Evolutionary conservation across 2,113 vertebrate species (phyloP).

Genomic region (Heterotis niloticus): DNA sequence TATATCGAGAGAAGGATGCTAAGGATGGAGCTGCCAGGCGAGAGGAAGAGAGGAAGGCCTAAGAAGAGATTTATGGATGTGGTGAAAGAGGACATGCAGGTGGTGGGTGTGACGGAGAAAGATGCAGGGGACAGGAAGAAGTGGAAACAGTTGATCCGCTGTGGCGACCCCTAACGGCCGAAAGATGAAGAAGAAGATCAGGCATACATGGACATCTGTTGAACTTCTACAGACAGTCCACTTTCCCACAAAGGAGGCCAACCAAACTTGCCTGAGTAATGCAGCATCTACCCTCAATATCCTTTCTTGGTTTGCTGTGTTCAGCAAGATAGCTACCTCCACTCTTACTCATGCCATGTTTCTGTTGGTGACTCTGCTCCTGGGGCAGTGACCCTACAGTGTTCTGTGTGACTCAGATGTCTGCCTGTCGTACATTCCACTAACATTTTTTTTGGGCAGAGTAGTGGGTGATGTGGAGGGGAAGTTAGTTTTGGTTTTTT

Average conservation of each 20-base stretch:
- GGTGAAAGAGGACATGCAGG: too few relatives aligned
- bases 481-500: not conserved
- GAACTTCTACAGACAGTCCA: slow-evolving; percentile 30
- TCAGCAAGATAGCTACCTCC: not conserved
- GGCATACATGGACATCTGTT: slow-evolving; percentile 22
- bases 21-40: too few relatives aligned
- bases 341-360: not conserved
- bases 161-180: too few relatives aligned
- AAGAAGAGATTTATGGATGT: too few relatives aligned
- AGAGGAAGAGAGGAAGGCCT: too few relatives aligned
- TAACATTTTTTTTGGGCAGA: not conserved
- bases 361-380: not conserved
- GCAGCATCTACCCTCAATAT: slow-evolving; percentile 1
- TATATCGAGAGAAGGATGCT: too few relatives aligned
- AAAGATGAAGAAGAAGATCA: too few relatives aligned
- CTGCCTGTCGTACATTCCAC: not conserved
- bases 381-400: not conserved
- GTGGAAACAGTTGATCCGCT: too few relatives aligned
- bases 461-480: not conserved
- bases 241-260: not conserved
- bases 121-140: too few relatives aligned
- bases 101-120: too few relatives aligned
- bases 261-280: slow-evolving; percentile 27
- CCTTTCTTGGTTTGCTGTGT: not conserved
- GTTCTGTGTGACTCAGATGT: not conserved